Evolutionary conservation across 1,140 invertebrate genomes (phyloP).

Genomic region (Penaeus indicus): DNA sequence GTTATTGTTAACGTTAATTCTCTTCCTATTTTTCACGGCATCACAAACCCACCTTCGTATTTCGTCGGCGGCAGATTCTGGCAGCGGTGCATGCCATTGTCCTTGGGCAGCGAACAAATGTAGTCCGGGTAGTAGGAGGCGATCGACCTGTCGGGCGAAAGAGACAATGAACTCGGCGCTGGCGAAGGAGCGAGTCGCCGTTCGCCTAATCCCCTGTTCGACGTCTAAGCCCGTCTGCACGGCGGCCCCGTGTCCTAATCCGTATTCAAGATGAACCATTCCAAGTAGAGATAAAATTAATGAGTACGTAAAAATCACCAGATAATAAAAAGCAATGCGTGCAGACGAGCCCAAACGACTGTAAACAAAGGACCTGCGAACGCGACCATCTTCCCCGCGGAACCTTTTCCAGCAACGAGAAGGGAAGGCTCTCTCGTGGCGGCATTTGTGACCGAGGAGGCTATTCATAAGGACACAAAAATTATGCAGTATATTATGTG

Average conservation of each 20-base stretch:
- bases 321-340: too few relatives aligned
- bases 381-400: not conserved
- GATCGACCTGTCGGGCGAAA: constrained; percentile 67
- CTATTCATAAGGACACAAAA: too few relatives aligned
- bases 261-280: too few relatives aligned
- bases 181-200: not conserved
- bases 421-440: not conserved
- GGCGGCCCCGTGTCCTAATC: too few relatives aligned
- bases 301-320: too few relatives aligned
- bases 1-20: too few relatives aligned
- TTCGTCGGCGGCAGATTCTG: constrained; percentile 85
- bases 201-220: too few relatives aligned
- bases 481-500: not conserved
- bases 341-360: too few relatives aligned
- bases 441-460: not conserved
- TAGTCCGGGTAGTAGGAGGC: constrained; percentile 82
- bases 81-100: constrained; percentile 96
- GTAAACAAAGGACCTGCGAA: too few relatives aligned
- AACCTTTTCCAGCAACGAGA: not conserved
- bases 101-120: constrained; percentile 94
- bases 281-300: too few relatives aligned
- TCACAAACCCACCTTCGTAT: constrained; percentile 71
- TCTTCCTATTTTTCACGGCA: not conserved
- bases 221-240: too few relatives aligned
- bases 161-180: constrained; percentile 15